Base-by-base conservation (phyloP, 2,113 vertebrate species). In the Callospermophilus lateralis region DNA sequence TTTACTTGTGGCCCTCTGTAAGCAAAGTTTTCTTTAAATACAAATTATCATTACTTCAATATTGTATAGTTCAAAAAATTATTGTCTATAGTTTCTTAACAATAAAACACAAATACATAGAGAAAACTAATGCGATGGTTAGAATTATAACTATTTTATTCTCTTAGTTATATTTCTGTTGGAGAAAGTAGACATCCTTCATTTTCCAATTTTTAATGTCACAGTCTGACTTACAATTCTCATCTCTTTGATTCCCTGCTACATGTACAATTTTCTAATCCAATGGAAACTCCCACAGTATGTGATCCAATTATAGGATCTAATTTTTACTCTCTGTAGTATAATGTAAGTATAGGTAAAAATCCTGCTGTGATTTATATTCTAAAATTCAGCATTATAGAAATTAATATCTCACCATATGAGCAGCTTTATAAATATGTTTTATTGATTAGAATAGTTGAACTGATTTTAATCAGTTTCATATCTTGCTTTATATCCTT, bases 261-360 rank as follows among this genome's bases (percentile, higher is more conserved):
- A 55, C n/a, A 72, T 67, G 77, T 89, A 93, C 68, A 92, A 61
- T 87, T 96, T 97, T 93, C 74, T 80, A 93, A 95, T 92, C 37
- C 51, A 55, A 68, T 0, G 16, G 86, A 76, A 97, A 88, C 30
- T 97, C 30, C 19, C 76, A 42, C 39, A 48, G 30, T 55, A 81
- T 93, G 86, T 51, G 83, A 45, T 68, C 78, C 30, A 77, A 65
- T 91, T 95, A 93, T 3, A 96, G 79, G 34, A 89, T 72, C 89
- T 80, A 90, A 96, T 94, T 89, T 97, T 83, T 32, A 53, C 70
- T 93, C 73, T 96, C 48, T 89, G 26, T 83, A 73, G 55, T 48
- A 20, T 65, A 77, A 73, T 48, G 17, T 65, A 77, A 73, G 28
- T 79, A 19, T 72, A 94, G 17, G 37, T 90, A 92, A 86, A 81